phyloP scores from a whole-genome alignment of 2,888 invertebrate species.

The Podotricha telesiphe region DNA sequence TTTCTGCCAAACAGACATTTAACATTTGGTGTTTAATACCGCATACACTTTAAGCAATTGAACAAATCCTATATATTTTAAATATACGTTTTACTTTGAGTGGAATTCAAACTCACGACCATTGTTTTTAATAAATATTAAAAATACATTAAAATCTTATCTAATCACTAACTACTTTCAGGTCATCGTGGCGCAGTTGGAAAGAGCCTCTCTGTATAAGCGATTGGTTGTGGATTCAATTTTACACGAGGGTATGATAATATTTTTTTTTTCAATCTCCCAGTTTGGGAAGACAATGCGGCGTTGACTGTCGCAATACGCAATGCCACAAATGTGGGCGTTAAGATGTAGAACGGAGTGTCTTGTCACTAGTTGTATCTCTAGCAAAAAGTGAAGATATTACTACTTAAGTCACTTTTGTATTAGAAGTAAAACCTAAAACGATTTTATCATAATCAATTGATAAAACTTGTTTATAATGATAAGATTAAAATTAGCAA shows the following conservation, averaged over 20 bases:
- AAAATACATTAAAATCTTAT: too few species aligned
- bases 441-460: constrained; percentile 39
- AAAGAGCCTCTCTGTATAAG: too few species aligned
- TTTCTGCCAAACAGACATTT: too few species aligned
- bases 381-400: too few species aligned
- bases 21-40: background rate
- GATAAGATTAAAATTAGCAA: constrained; percentile 48
- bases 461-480: constrained; percentile 40
- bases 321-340: background rate
- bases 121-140: background rate
- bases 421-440: constrained; percentile 33
- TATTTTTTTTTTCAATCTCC: too few species aligned
- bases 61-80: background rate
- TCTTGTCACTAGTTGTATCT: too few species aligned
- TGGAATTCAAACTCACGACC: background rate
- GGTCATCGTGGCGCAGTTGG: too few species aligned
- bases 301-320: background rate
- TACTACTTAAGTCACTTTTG: background rate
- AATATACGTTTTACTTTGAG: background rate
- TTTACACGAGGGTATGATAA: too few species aligned
- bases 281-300: too few species aligned
- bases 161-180: too few species aligned
- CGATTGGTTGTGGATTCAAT: too few species aligned
- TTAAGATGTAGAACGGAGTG: too few species aligned
- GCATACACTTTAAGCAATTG: background rate